Base-by-base conservation (phyloP, 2,113 vertebrate species). In the Serilophus lunatus region DNA sequence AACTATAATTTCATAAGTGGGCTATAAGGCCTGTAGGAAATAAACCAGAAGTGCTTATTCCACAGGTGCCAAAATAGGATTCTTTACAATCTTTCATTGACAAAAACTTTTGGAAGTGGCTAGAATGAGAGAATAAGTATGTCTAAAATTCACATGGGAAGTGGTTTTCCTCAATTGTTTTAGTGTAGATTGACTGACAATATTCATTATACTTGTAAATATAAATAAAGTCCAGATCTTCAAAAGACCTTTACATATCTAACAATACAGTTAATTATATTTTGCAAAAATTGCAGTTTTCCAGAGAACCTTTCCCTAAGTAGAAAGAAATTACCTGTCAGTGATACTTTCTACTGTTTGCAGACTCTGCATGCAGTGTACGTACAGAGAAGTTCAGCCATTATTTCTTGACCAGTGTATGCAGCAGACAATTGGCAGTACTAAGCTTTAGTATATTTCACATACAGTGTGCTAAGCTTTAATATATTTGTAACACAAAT, bases 401-500 rank as follows among this genome's bases (percentile, higher is more conserved):
- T 50, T 63, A 18, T 44, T 75, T 83, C 9, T 64, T 50, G 36
- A 29, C 44, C 33, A 75, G 13, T 24, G 60, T 14, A 19, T 57
- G 10, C 31, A 33, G 20, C 13, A 49, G 47, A 33, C 26, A 49
- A 36, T 28, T 29, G 31, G 5, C 26, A 69, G 22, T 36, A 7
- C 11, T 36, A 38, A 38, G 35, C 59, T 61, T 12, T 38, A 38
- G 59, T 38, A 26, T 60, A 38, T 18, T 28, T 61, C 25, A 24
- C 26, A 61, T 10, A 61, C 35, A 50, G 42, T 10, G 26, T 35
- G 60, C 35, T 54, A 49, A 61, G 13, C 42, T 56, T 86, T 49
- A 75, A 8, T 42, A 15, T 29, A 38, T 14, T 70, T 7, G 1
- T 33, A 56, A 7, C 0, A 1, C 1, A 9, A 44, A 25, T 38